Evolutionary conservation across 2,113 vertebrate species (phyloP), one percentile per base, ranked within the genome.

Genomic region (Zosterops borbonicus): DNA sequence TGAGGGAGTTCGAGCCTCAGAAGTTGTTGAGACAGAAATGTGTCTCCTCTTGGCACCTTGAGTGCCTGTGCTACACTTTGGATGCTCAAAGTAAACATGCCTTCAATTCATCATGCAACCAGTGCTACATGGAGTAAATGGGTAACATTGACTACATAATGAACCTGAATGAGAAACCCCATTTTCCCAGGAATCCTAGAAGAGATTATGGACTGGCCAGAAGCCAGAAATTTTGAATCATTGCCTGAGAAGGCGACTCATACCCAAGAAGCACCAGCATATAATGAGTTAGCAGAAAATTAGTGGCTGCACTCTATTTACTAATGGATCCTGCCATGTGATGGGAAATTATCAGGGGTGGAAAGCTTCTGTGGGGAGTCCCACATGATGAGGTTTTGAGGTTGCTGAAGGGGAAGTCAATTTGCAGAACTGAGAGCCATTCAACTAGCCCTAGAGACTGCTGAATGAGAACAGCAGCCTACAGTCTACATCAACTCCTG

Each of bases 401-500:
- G 6, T 5, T 49, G 14, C 28, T 59, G 35, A 69, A 53, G 23
- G 35, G 11, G 23, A 69, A 59, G 27, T 19, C 28, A 59, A 14
- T 41, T 39, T 59, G 28, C 35, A n/a, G 35, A 41, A 49, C 18
- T 41, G 29, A 49, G 35, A 41, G 42, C 11, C 11, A 18, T 58
- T 18, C 28, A 58, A 27, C 14, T 49, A 33, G 13, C 6, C 42
- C 28, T 27, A 58, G 22, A 33, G 28, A 4, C 23, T 41, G 6
- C 23, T 41, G 53, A 58, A 27, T 17, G 35, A 41, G n/a, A 58
- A 68, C 25, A 68, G 42, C 21, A 14, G 13, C 23, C 28, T 33
- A 4, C 16, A 33, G 6, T 58, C 23, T 33, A 10, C 31, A 47
- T 37, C 0, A 1, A 6, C 35, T 49, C 29, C 53, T 69, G 35